These are phyloP conservation scores for Cyclophora albipunctata DNA, from an alignment of 2,888 invertebrate species.

Conservation along the genomic window DNA sequence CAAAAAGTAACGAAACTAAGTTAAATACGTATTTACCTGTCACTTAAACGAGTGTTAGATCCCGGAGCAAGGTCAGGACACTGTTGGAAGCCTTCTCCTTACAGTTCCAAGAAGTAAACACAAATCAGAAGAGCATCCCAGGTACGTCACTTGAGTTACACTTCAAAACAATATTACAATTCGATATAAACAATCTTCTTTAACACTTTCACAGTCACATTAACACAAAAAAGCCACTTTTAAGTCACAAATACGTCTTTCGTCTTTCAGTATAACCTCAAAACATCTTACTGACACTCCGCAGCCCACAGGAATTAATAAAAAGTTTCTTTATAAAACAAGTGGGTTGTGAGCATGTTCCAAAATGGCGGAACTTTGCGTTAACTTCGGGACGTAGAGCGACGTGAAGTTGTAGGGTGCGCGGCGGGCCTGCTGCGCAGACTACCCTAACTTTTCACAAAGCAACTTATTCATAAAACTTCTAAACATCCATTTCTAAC, in stretches of 20 bases:
- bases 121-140: conserved; percentile 63
- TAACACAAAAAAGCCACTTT: conserved; percentile 41
- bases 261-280: conserved; percentile 69
- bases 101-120: conserved; percentile 67
- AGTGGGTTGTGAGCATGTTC: conserved; percentile 77
- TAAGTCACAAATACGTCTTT: conserved; percentile 57
- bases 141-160: conserved; percentile 60
- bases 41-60: conserved; percentile 39
- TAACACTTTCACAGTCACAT: conserved; percentile 33
- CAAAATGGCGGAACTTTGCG: conserved; percentile 77
- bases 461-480: conserved; percentile 53
- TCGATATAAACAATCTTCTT: conserved; percentile 52
- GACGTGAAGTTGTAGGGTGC: conserved; percentile 74
- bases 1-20: conserved; percentile 53
- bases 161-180: conserved; percentile 68
- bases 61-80: conserved; percentile 49
- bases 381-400: conserved; percentile 75
- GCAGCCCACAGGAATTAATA: conserved; percentile 76
- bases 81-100: conserved; percentile 48
- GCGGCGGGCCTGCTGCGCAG: conserved; percentile 59
- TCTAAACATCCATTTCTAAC: conserved; percentile 35
- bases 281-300: conserved; percentile 75
- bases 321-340: conserved; percentile 78
- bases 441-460: conserved; percentile 64
- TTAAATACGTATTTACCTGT: conserved; percentile 41